These are phyloP conservation scores for Calycopis cecrops DNA, from an alignment of 1,140 invertebrate genomes.

Conservation along the genomic window DNA sequence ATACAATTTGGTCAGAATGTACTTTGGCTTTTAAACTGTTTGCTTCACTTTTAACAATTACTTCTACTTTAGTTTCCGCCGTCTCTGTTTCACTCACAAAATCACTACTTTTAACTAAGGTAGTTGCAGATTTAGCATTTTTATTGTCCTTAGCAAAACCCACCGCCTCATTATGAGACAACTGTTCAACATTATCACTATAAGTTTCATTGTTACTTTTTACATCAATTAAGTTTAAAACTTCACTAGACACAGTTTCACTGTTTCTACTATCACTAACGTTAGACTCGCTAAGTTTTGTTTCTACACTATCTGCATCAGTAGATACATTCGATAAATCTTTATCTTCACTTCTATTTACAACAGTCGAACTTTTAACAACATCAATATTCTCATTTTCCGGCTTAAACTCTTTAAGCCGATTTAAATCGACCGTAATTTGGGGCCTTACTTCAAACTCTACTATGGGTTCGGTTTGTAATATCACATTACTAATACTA, in stretches of 20 bases:
- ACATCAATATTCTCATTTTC: constrained; percentile 21
- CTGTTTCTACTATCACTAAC: constrained; percentile 22
- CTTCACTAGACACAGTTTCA: constrained; percentile 21
- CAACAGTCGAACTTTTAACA: constrained; percentile 20
- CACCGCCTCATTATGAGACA: constrained; percentile 40
- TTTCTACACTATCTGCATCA: background rate
- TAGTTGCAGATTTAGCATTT: constrained; percentile 41
- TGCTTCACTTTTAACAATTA: constrained; percentile 37
- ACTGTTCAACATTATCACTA: constrained; percentile 35
- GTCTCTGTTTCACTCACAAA: constrained; percentile 36
- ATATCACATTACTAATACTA: constrained; percentile 12
- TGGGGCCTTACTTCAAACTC: constrained; percentile 8
- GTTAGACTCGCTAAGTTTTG: constrained; percentile 5
- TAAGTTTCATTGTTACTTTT: constrained; percentile 16
- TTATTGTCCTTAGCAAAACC: constrained; percentile 29
- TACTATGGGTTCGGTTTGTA: constrained; percentile 8
- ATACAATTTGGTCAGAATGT: constrained; percentile 46
- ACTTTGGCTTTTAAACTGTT: constrained; percentile 47
- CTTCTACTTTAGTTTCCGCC: constrained; percentile 34
- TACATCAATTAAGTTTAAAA: constrained; percentile 12
- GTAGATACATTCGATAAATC: background rate
- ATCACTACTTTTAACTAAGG: constrained; percentile 46
- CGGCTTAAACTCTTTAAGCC: background rate
- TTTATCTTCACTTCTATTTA: background rate
- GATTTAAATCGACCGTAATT: constrained; percentile 7